Percentiles rank a stretch among this genome's conserved stretches.
Evolutionary conservation across 1,140 invertebrate genomes (phyloP).

Genomic region (Apis cerana): DNA sequence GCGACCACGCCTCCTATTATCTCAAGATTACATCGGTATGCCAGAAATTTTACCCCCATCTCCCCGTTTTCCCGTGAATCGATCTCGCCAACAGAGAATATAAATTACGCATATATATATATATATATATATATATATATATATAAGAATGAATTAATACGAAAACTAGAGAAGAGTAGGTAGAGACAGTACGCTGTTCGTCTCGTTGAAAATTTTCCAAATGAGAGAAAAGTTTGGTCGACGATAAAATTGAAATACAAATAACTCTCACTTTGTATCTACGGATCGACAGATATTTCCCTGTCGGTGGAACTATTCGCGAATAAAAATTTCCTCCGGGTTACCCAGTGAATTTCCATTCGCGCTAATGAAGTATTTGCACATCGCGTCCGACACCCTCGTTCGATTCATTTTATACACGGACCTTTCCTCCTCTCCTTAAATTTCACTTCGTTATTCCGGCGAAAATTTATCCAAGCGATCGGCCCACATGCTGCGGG

Average conservation of each 20-base stretch:
- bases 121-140: too few species aligned
- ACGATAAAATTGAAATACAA: slow-evolving; percentile 50
- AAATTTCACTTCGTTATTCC: neutral
- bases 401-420: neutral
- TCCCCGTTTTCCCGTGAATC: neutral
- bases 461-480: neutral
- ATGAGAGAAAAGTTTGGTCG: slow-evolving; percentile 6
- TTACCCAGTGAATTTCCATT: neutral
- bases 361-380: slow-evolving; percentile 41
- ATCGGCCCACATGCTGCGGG: neutral
- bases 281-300: neutral
- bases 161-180: neutral
- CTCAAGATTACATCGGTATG: neutral
- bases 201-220: neutral
- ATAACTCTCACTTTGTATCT: slow-evolving; percentile 2
- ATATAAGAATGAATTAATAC: neutral
- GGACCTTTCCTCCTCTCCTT: neutral
- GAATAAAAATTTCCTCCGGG: slow-evolving; percentile 15
- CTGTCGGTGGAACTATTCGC: neutral
- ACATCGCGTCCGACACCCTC: neutral
- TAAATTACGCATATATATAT: neutral
- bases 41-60: neutral
- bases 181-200: neutral
- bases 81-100: neutral
- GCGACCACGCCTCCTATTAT: neutral